Conservation (phyloP, 2,888 invertebrate species). For the Hesperia comma region DNA sequence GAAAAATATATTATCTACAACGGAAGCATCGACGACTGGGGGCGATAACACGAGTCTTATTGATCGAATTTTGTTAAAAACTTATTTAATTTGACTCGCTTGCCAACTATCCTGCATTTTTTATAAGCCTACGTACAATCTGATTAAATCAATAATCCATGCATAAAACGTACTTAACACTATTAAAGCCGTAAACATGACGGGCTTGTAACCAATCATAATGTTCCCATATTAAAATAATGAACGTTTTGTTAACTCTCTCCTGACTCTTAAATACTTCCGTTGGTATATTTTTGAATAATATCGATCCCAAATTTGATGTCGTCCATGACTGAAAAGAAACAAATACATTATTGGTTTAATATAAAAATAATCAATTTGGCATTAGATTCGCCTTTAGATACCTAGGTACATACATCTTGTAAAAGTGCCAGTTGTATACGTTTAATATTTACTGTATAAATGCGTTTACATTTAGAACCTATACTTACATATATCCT, state of each 20-base stretch:
- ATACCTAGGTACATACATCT: no score
- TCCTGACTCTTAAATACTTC: slow-evolving; percentile 16
- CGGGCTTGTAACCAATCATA: slow-evolving; percentile 82
- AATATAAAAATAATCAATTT: background rate
- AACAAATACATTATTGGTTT: background rate
- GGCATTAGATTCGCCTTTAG: background rate
- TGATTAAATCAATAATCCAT: background rate
- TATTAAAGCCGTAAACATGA: slow-evolving; percentile 79
- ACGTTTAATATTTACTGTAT: no score
- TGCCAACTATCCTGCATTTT: no score
- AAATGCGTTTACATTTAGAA: background rate
- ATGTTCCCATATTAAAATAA: slow-evolving; percentile 85
- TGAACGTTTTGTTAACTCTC: slow-evolving; percentile 58
- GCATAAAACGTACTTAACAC: slow-evolving; percentile 54
- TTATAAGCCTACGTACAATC: no score
- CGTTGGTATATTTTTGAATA: slow-evolving; percentile 53
- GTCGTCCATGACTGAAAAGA: slow-evolving; percentile 56
- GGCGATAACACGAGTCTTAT: no score
- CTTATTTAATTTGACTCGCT: no score
- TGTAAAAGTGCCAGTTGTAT: background rate
- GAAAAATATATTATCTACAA: no score
- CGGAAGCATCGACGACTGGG: no score
- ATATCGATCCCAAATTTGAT: slow-evolving; percentile 61
- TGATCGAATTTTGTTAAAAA: no score
- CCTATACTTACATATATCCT: no score